A percentile compares a stretch with the other conserved stretches of the same genome.
Evolutionary conservation across 2,797 vertebrate species (phyloP).

Genomic region (Erethizon dorsatum): DNA sequence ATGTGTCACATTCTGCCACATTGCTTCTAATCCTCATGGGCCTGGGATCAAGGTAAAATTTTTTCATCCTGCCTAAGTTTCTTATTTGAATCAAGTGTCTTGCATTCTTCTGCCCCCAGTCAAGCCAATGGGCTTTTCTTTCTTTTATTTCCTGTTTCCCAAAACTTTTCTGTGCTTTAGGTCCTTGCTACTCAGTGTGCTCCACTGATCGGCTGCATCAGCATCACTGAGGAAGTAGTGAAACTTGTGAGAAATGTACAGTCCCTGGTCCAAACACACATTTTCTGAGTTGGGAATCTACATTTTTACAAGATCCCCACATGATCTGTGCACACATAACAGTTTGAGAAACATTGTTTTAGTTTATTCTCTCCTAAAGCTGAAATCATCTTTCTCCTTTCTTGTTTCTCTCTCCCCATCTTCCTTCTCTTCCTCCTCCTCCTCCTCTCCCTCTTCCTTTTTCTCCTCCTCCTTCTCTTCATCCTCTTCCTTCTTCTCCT

Average conservation of each 20-base stretch:
- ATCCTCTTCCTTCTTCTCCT: background rate
- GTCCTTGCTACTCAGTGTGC: background rate
- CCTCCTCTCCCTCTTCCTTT: background rate
- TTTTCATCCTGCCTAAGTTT: background rate
- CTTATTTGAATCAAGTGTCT: background rate
- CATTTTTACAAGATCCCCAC: background rate
- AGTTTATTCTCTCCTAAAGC: background rate
- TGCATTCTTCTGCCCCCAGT: background rate
- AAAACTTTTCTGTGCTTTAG: background rate
- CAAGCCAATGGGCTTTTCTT: background rate
- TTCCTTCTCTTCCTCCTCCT: too few relatives aligned
- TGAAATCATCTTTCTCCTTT: background rate
- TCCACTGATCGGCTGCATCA: background rate
- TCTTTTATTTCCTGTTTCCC: background rate
- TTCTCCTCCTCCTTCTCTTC: background rate
- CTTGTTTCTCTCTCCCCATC: background rate
- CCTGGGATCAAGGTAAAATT: background rate
- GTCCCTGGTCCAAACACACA: background rate
- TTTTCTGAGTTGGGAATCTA: background rate
- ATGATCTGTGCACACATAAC: background rate
- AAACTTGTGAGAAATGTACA: background rate
- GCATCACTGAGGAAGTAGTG: background rate
- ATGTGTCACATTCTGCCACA: background rate
- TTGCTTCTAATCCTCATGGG: background rate
- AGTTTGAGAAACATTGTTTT: background rate